Conservation (phyloP, 2,888 invertebrate species). For the Cremastobaeus sp. region DNA sequence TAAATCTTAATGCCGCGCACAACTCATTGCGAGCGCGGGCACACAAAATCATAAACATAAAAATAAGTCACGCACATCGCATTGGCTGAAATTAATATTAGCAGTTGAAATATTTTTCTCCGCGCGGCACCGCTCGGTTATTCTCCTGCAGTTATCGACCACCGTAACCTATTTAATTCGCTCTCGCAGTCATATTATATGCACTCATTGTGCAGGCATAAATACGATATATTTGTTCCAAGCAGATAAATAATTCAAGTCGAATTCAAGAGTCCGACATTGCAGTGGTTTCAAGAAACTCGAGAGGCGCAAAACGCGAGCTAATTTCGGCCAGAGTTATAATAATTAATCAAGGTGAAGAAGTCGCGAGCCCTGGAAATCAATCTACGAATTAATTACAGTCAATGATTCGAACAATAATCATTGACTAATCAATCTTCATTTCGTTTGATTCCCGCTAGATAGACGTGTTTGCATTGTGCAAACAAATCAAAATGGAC, state of each 20-base stretch:
- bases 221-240: not conserved
- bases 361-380: too few species aligned
- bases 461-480: slow-evolving; percentile 24
- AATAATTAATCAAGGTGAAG: slow-evolving; percentile 14
- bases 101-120: slow-evolving; percentile 4
- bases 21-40: too few species aligned
- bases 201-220: not conserved
- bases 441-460: slow-evolving; percentile 9
- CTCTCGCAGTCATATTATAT: slow-evolving; percentile 4
- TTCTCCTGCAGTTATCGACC: slow-evolving; percentile 3
- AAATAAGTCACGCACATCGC: slow-evolving; percentile 10
- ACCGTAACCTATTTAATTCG: slow-evolving; percentile 5
- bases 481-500: slow-evolving; percentile 30
- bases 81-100: slow-evolving; percentile 5
- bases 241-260: too few species aligned
- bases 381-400: slow-evolving; percentile 10
- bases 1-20: too few species aligned
- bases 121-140: not conserved
- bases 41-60: not conserved
- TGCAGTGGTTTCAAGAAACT: too few species aligned
- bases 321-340: not conserved
- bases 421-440: slow-evolving; percentile 24
- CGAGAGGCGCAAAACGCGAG: too few species aligned
- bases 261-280: too few species aligned
- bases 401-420: slow-evolving; percentile 25